Conservation (phyloP, 2,797 vertebrate species). For the Platyrinchus mystaceus region DNA sequence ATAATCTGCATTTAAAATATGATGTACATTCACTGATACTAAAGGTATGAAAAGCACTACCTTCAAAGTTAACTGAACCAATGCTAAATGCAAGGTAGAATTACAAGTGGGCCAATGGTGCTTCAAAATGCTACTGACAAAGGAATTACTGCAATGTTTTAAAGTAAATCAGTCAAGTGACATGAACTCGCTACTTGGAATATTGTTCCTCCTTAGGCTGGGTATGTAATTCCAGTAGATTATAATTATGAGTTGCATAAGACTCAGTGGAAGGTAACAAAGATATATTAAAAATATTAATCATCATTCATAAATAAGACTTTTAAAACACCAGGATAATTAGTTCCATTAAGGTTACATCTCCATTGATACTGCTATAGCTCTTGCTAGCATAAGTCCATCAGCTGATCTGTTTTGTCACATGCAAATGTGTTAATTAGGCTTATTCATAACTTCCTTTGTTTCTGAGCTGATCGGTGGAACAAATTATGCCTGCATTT, state of each 20-base stretch:
- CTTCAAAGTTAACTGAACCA: constrained; percentile 15
- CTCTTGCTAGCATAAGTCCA: neutral
- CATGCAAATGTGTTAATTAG: neutral
- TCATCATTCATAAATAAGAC: constrained; percentile 7
- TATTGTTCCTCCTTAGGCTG: neutral
- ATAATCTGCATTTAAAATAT: constrained; percentile 36
- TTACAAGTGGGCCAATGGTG: neutral
- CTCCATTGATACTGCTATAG: neutral
- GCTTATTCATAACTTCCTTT: constrained; percentile 18
- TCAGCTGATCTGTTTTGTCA: constrained; percentile 25
- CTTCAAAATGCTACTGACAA: neutral
- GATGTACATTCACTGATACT: neutral
- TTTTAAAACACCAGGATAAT: neutral
- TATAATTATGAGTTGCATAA: constrained; percentile 29
- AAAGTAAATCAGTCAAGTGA: constrained; percentile 23
- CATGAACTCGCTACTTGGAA: neutral
- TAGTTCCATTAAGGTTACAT: neutral
- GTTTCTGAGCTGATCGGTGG: neutral
- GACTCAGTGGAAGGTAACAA: neutral
- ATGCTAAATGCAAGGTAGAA: neutral
- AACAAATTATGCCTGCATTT: neutral
- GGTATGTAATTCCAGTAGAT: neutral
- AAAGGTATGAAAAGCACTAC: neutral
- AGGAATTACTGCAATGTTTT: neutral
- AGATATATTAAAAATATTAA: constrained; percentile 21